These are phyloP conservation scores for Brenthis daphne DNA, from an alignment of 2,888 invertebrate species.

Conservation along the genomic window DNA sequence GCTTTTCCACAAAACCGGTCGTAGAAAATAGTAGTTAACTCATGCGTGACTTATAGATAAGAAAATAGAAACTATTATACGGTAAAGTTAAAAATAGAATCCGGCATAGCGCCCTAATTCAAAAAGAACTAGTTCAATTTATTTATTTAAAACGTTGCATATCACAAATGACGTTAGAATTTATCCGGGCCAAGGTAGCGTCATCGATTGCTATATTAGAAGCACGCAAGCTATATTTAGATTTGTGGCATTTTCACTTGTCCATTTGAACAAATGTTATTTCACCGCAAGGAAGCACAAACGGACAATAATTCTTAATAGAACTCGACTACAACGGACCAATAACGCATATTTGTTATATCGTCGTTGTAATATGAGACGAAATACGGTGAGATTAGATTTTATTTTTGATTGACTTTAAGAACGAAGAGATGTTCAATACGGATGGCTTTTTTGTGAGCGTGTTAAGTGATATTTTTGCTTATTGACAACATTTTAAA, in stretches of 20 bases:
- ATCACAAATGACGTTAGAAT: constrained; percentile 35
- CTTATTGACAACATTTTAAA: too few species aligned
- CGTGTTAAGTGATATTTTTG: too few species aligned
- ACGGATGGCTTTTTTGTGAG: too few species aligned
- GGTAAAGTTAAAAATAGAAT: neutral
- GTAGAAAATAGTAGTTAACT: too few species aligned
- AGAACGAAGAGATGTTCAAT: too few species aligned
- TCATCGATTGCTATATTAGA: constrained; percentile 59
- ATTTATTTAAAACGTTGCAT: constrained; percentile 37
- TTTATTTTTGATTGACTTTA: too few species aligned
- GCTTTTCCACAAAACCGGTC: too few species aligned
- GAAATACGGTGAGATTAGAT: too few species aligned
- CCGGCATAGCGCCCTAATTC: constrained; percentile 20
- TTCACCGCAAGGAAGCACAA: neutral
- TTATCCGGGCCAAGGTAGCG: constrained; percentile 64
- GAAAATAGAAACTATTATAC: too few species aligned
- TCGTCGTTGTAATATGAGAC: too few species aligned
- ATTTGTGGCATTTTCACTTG: constrained; percentile 28
- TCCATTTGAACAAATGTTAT: constrained; percentile 17
- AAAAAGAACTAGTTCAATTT: constrained; percentile 31
- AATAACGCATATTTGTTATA: neutral
- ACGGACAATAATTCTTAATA: neutral
- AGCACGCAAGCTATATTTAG: constrained; percentile 66
- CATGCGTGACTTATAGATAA: too few species aligned
- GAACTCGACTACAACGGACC: neutral